Conservation (phyloP, 2,888 invertebrate genomes). For the Geotrupes spiniger region DNA sequence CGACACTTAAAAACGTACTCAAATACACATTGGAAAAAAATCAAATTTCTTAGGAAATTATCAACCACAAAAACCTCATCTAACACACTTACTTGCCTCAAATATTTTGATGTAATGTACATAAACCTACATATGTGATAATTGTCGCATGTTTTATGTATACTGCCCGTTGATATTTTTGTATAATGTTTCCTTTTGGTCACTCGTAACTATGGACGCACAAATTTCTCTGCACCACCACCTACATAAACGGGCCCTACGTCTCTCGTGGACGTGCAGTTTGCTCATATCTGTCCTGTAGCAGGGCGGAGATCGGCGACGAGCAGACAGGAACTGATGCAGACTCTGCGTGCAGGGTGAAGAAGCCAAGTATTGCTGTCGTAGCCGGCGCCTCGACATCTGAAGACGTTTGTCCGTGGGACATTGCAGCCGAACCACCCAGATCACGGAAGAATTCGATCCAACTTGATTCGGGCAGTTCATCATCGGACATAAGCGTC, state of each 20-base stretch:
- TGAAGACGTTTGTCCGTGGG: constrained; percentile 63
- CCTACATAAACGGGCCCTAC: constrained; percentile 9
- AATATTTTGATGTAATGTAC: too few species aligned
- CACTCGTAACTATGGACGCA: constrained; percentile 26
- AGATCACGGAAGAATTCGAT: constrained; percentile 59
- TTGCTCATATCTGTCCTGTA: constrained; percentile 24
- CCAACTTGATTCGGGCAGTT: constrained; percentile 67
- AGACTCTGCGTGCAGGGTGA: constrained; percentile 40
- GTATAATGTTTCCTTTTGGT: constrained; percentile 19
- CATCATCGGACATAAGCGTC: constrained; percentile 72
- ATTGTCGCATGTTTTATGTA: constrained; percentile 9
- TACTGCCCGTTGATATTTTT: constrained; percentile 18
- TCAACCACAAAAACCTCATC: too few species aligned
- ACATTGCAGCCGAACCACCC: constrained; percentile 34
- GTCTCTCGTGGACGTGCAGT: constrained; percentile 12
- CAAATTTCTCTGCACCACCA: constrained; percentile 15
- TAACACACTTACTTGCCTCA: too few species aligned
- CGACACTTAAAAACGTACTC: too few species aligned
- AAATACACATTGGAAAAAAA: too few species aligned
- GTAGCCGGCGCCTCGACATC: constrained; percentile 49
- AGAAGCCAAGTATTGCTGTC: constrained; percentile 47
- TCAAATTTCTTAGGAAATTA: too few species aligned
- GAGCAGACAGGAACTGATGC: constrained; percentile 23
- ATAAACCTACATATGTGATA: too few species aligned
- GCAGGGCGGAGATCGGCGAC: constrained; percentile 29